These are phyloP conservation scores for Takifugu rubripes DNA, from an alignment of 2,797 vertebrate species.

Conservation along the genomic window DNA sequence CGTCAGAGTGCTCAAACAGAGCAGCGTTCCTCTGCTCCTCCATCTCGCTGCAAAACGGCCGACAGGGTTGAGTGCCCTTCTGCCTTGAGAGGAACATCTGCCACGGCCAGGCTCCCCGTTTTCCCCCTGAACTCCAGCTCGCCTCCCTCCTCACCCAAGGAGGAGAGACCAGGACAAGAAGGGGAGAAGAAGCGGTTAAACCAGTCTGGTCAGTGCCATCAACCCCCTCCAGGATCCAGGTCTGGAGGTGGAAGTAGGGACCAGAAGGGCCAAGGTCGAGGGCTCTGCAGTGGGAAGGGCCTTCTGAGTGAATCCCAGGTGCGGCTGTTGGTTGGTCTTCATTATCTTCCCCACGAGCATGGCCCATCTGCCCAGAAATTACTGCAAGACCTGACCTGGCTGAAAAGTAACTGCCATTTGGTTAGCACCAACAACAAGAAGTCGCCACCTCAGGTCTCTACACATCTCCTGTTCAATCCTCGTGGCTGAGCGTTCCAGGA, in stretches of 20 bases:
- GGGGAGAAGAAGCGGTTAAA: conserved; percentile 36
- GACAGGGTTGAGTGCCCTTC: conserved; percentile 58
- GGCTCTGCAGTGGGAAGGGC: conserved; percentile 58
- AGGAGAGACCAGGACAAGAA: conserved; percentile 33
- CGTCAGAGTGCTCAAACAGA: conserved; percentile 65
- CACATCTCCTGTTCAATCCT: background rate
- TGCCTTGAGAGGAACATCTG: conserved; percentile 35
- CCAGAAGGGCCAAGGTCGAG: conserved; percentile 58
- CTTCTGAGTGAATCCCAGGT: conserved; percentile 75
- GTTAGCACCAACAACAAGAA: conserved; percentile 72
- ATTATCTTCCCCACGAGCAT: conserved; percentile 84
- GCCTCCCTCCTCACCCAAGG: conserved; percentile 55
- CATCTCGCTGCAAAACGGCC: conserved; percentile 56
- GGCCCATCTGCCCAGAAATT: conserved; percentile 76
- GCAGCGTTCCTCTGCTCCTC: conserved; percentile 48
- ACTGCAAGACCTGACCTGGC: conserved; percentile 83
- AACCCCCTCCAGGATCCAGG: conserved; percentile 35
- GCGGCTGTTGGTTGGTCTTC: conserved; percentile 80
- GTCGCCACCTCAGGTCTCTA: conserved; percentile 62
- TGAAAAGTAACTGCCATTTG: conserved; percentile 76
- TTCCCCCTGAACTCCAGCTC: conserved; percentile 63
- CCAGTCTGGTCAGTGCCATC: conserved; percentile 28
- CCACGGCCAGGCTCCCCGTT: conserved; percentile 63
- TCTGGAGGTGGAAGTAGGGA: conserved; percentile 25
- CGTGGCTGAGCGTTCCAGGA: background rate